Evolutionary conservation across 2,888 invertebrate species (phyloP).

Genomic region (Clivina fossor): DNA sequence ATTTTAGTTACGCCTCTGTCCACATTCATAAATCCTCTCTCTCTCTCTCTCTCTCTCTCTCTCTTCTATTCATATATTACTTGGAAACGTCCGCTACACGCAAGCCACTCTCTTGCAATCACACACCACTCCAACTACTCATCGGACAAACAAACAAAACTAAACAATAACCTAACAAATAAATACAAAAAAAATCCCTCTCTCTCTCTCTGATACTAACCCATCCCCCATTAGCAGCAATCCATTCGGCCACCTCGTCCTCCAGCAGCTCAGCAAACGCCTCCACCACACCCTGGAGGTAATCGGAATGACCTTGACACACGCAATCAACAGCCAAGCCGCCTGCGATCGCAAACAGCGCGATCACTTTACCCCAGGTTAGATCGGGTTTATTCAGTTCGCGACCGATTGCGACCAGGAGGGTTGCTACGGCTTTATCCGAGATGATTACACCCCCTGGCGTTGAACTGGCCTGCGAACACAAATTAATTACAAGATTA

Average conservation of each 20-base stretch:
- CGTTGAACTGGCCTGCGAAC: slow-evolving; percentile 60
- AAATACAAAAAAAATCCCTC: no score
- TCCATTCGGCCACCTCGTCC: slow-evolving; percentile 73
- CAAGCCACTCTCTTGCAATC: no score
- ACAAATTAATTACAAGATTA: no score
- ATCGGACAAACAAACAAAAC: no score
- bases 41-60: no score
- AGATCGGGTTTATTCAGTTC: slow-evolving; percentile 72
- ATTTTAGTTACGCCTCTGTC: no score
- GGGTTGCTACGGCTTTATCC: slow-evolving; percentile 62
- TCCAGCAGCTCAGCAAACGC: slow-evolving; percentile 74
- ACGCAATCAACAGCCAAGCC: slow-evolving; percentile 81
- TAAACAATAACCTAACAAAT: no score
- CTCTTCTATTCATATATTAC: no score
- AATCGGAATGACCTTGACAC: slow-evolving; percentile 74
- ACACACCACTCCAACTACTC: no score
- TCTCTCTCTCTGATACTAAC: slow-evolving; percentile 54
- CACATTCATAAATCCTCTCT: no score
- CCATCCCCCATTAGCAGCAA: slow-evolving; percentile 85
- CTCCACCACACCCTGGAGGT: slow-evolving; percentile 74
- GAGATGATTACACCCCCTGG: slow-evolving; percentile 56
- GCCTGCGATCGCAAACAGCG: slow-evolving; percentile 79
- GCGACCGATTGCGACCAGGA: slow-evolving; percentile 69
- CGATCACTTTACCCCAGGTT: slow-evolving; percentile 80
- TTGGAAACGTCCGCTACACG: no score